Conservation (phyloP, 2,797 vertebrate genomes). For the Glossophaga mutica region DNA sequence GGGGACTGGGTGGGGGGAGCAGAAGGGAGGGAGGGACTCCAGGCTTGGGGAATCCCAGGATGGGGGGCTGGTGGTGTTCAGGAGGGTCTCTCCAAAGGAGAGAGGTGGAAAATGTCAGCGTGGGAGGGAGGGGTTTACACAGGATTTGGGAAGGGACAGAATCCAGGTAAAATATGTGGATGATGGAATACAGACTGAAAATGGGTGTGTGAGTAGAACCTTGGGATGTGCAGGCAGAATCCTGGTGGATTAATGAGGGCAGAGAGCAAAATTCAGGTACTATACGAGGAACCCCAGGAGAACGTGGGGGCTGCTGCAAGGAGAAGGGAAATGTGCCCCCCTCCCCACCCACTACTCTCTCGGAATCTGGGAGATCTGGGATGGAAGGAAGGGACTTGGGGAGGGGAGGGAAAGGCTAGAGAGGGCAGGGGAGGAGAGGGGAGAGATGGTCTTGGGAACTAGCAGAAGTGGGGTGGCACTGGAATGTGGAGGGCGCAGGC, state of each 20-base stretch:
- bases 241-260: not conserved
- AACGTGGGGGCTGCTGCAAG: not conserved
- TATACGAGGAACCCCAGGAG: not conserved
- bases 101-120: not conserved
- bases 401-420: too few species aligned
- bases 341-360: fast-evolving
- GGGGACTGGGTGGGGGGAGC: not conserved
- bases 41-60: not conserved
- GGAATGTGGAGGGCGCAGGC: not conserved
- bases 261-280: not conserved
- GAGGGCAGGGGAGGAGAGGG: not conserved
- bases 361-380: not conserved
- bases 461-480: not conserved
- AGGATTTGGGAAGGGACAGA: not conserved
- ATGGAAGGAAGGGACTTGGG: not conserved
- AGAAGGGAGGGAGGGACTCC: not conserved
- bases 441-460: not conserved
- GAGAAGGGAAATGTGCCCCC: not conserved
- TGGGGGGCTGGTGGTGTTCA: not conserved
- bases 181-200: not conserved
- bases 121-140: not conserved
- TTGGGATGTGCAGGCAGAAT: not conserved
- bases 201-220: not conserved
- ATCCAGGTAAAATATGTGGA: not conserved
- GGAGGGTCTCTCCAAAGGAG: not conserved